These are phyloP conservation scores for Barypeithes pellucidus DNA, from an alignment of 2,888 invertebrate species.

Conservation along the genomic window DNA sequence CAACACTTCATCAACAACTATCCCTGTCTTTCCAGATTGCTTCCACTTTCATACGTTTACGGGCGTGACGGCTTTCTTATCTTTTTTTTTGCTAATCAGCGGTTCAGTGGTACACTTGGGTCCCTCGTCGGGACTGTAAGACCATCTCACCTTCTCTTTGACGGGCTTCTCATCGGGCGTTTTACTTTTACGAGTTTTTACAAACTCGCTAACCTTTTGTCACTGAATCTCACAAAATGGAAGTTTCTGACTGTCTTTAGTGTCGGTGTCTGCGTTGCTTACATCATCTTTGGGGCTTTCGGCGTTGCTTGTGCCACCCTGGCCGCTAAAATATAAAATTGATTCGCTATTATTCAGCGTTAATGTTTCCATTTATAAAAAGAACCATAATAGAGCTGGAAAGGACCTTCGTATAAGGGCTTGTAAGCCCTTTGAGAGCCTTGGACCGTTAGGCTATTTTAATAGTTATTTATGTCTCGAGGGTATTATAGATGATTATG, in stretches of 20 bases:
- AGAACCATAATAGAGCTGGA: too few relatives aligned
- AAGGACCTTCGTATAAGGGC: too few relatives aligned
- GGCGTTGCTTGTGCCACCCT: conserved; percentile 74
- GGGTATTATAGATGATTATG: too few relatives aligned
- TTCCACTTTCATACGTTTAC: conserved; percentile 68
- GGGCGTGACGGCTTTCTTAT: conserved; percentile 67
- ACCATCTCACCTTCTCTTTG: conserved; percentile 69
- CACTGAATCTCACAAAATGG: conserved; percentile 85
- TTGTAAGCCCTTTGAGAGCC: too few relatives aligned
- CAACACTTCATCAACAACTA: conserved; percentile 21
- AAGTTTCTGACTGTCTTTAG: conserved; percentile 79
- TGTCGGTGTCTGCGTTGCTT: conserved; percentile 74
- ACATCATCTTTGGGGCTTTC: conserved; percentile 79
- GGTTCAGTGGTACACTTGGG: conserved; percentile 69
- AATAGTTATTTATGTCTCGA: too few relatives aligned
- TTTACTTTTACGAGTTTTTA: conserved; percentile 71
- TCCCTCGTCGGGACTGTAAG: conserved; percentile 70
- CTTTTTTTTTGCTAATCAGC: conserved; percentile 67
- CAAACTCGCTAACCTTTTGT: conserved; percentile 77
- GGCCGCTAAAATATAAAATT: conserved; percentile 69
- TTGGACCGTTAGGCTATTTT: too few relatives aligned
- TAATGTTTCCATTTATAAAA: too few relatives aligned
- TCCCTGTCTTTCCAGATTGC: conserved; percentile 2
- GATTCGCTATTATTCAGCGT: too few relatives aligned
- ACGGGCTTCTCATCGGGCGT: conserved; percentile 69